A percentile compares a stretch with the other conserved stretches of the same genome.
These are phyloP conservation scores for Bombus superbus DNA, from an alignment of 1,140 invertebrate genomes.

Conservation along the genomic window DNA sequence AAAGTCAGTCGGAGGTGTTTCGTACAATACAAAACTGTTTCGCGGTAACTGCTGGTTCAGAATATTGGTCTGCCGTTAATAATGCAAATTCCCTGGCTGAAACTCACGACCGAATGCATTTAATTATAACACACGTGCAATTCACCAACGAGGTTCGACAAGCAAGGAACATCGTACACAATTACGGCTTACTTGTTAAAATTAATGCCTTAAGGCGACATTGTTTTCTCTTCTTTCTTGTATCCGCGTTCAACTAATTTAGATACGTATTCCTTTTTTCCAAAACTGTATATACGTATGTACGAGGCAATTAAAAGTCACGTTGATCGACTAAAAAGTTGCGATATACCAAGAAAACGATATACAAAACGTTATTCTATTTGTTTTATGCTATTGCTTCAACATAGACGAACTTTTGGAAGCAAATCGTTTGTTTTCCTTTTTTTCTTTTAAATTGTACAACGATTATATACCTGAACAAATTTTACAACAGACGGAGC, in stretches of 20 bases:
- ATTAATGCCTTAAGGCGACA: neutral
- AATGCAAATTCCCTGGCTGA: conserved; percentile 8
- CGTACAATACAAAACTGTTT: conserved; percentile 18
- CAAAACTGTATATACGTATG: no score
- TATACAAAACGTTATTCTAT: no score
- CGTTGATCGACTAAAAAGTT: no score
- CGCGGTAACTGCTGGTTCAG: neutral
- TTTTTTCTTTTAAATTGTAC: no score
- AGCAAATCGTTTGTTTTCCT: no score
- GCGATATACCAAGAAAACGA: no score
- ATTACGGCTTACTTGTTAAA: conserved; percentile 8
- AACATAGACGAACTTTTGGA: no score
- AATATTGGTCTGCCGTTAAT: conserved; percentile 25
- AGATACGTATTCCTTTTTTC: no score
- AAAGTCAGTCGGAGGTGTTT: neutral
- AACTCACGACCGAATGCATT: conserved; percentile 7
- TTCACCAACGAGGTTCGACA: neutral
- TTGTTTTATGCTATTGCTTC: no score
- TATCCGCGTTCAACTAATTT: neutral
- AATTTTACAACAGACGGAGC: no score
- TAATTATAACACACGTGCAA: conserved; percentile 15
- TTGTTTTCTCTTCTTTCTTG: neutral
- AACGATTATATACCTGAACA: no score
- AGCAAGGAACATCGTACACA: neutral
- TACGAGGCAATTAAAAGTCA: no score